Base-by-base conservation (phyloP, 2,888 invertebrate species). In the Chrysotoxum bicinctum region DNA sequence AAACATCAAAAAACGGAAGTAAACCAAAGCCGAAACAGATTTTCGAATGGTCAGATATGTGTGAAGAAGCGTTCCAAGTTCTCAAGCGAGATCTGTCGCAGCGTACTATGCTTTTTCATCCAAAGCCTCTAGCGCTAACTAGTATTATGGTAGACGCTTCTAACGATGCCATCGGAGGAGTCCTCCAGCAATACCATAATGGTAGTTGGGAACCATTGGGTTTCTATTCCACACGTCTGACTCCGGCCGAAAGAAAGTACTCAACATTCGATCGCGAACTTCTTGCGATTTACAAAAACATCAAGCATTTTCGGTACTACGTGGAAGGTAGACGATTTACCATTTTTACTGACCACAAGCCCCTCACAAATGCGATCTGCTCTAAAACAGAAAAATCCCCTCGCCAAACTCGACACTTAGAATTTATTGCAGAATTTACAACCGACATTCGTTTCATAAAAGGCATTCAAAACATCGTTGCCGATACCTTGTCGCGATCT, bases 321-420 rank as follows among this genome's bases (percentile, higher is more conserved):
- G 66, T 68, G 37, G 58, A 76, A 66, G 68, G 30, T 45, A 75
- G 48, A 48, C 45, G 43, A 26, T 74, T 74, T 45, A 75, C 30
- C 12, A 48, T 73, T 7, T 52, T 73, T 3, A 50, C 73, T 35
- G 73, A 74, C 73, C 52, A 74, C n/a, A 62, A 74, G 16, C 73
- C 73, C 1, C 62, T 60, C 14, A 48, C 72, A 19, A 72, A 60
- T 14, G 62, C 62, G 52, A n/a, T n/a, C n/a, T n/a, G n/a, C n/a
- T n/a, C n/a, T n/a, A n/a, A n/a, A n/a, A n/a, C n/a, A n/a, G n/a
- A 75, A 56, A 75, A 68, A 23, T 32, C 21, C 2, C 43, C 23
- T 3, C 48, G 72, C 14, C 60, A 73, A 52, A 73, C 60, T 2
- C 48, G 60, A 3, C 72, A 72, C 3, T 23, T 73, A 9, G 50